Evolutionary conservation across 2,113 vertebrate genomes (phyloP).

Genomic region (Furnarius figulus): DNA sequence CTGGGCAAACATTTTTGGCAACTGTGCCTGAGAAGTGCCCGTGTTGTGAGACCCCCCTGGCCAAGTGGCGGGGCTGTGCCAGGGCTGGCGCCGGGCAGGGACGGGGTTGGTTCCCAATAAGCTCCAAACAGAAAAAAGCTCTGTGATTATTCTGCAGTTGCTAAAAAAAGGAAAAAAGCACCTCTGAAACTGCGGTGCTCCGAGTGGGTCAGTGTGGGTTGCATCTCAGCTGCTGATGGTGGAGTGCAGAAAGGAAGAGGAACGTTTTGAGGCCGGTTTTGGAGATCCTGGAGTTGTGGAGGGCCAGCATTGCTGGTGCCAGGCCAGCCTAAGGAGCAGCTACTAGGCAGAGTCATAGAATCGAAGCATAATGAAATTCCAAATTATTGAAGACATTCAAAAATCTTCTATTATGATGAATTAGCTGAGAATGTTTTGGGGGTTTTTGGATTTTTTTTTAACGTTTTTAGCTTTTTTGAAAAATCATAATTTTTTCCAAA

Average conservation of each 20-base stretch:
- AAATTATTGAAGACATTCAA: conserved; percentile 72
- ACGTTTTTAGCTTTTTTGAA: conserved; percentile 66
- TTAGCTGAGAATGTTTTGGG: conserved; percentile 46
- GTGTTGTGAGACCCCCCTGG: conserved; percentile 75
- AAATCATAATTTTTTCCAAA: conserved; percentile 59
- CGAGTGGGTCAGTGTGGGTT: conserved; percentile 53
- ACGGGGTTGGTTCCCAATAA: neutral
- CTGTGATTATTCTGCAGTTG: conserved; percentile 61
- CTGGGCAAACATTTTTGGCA: conserved; percentile 82
- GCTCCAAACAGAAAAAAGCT: conserved; percentile 63
- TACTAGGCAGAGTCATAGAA: conserved; percentile 58
- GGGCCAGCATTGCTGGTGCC: neutral
- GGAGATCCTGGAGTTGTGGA: neutral
- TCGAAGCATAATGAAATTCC: conserved; percentile 63
- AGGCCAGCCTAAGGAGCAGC: conserved; percentile 64
- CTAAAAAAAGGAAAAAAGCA: conserved; percentile 62
- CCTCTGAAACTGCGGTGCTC: conserved; percentile 56
- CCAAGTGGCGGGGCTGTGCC: conserved; percentile 53
- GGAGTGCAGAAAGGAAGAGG: conserved; percentile 44
- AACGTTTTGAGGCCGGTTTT: conserved; percentile 19
- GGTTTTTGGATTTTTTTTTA: neutral
- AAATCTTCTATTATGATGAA: conserved; percentile 48
- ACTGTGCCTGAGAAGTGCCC: conserved; percentile 80
- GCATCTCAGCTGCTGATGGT: conserved; percentile 30
- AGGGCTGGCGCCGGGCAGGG: neutral